Base-by-base conservation (phyloP, 2,797 vertebrate genomes). In the Anisognathus igniventris region DNA sequence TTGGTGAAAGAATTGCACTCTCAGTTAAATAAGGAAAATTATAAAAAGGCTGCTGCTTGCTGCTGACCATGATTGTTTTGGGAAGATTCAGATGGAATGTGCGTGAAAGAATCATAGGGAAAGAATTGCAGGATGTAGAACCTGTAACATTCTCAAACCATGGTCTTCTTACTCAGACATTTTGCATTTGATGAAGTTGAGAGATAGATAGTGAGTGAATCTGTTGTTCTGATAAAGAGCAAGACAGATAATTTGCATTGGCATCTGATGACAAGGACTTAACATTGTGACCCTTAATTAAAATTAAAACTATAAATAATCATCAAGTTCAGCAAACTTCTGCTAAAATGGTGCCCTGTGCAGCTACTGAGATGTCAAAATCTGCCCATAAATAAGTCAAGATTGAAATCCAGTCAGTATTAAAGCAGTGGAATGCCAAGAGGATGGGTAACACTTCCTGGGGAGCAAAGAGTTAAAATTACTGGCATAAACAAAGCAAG, bases 61-160 rank as follows among this genome's bases (percentile, higher is more conserved):
- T 76, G 19, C 12, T 24, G 23, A 24, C 8, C 10, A 28, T 25
- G 28, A n/a, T 12, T 7, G 8, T 33, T 85, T 42, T 48, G 35
- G 21, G 12, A 53, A 53, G 8, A 24, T 68, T 67, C 30, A 60
- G 39, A 44, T 3, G 8, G n/a, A 67, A 53, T 21, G 13, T 20
- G 28, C 0, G 0, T 37, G 16, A 33, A 28, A 60, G 18, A 82
- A 37, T n/a, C 3, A 1, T 12, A 53, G 9, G 19, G 19, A 31
- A 53, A 39, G 16, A 39, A 60, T 4, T 53, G 15, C 6, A 53
- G n/a, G n/a, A 67, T 39, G 8, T 21, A 45, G 24, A 45, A 33
- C 16, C 19, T 16, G 27, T 28, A 28, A 28, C 11, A 33, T 12
- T 28, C 20, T 51, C 10, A 45, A 30, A n/a, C 21, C 7, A 44